Base-by-base conservation (phyloP, 2,113 vertebrate genomes). In the Epinephelus moara region DNA sequence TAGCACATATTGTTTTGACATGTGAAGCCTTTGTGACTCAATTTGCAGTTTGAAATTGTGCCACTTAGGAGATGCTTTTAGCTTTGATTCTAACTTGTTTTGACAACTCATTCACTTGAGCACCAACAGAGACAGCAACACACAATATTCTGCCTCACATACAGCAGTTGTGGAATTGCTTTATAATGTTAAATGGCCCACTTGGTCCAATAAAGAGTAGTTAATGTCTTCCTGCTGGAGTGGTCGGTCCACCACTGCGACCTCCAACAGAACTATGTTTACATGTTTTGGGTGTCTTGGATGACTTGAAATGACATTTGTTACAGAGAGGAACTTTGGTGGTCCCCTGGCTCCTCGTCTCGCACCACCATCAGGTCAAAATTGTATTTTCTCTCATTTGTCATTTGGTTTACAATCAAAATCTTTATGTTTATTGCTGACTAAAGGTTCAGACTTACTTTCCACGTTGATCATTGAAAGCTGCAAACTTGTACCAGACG, bases 1-100 rank as follows among this genome's bases (percentile, higher is more conserved):
- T 56, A 23, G 71, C 53, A 21, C 47, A n/a, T 73, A 30, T 60
- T 75, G 60, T 57, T 80, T 60, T 75, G 56, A 84, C 64, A 78
- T 61, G 30, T 55, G n/a, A 79, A 53, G 56, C n/a, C 45, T 19
- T 21, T 57, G 19, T 81, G 30, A 45, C 18, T 59, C 11, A 47
- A 55, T 70, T 80, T 75, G 33, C 62, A 8, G 19, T 45, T 49
- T 71, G 37, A 59, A 80, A 73, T 42, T 49, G 49, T 21, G 25
- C 76, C 53, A 81, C 30, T 59, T 61, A 25, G 4, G 15, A 52
- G 15, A 74, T 15, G 56, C 37, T 78, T 81, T 78, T n/a, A 66
- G 30, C 68, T 62, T 25, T 75, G 52, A 77, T 71, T 59, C 64
- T 47, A 72, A 77, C 59, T 82, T 13, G 27, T 33, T 67, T 25